Base-by-base conservation (phyloP, 2,113 vertebrate genomes). In the Picathartes gymnocephalus region DNA sequence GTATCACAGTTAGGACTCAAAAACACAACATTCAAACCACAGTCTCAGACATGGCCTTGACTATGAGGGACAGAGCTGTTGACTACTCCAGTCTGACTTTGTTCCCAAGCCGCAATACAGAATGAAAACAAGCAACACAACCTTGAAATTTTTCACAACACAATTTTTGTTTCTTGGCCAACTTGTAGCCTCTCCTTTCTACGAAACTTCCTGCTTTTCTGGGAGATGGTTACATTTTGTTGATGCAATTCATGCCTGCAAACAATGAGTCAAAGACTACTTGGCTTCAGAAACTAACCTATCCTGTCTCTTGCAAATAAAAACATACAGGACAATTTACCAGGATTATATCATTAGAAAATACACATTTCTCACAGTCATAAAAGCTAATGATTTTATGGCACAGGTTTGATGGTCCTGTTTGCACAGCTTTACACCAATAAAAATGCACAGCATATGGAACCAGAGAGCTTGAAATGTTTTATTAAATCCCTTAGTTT, bases 71-170 rank as follows among this genome's bases (percentile, higher is more conserved):
- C 44, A 56, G 37, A 70, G 45, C 54, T 79, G 33, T 58, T 64
- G 68, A 79, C 91, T 81, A 56, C 16, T 60, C 51, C 56, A 40
- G 72, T n/a, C 69, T 33, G 39, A 88, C 86, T 96, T 93, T 79
- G 73, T 89, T 97, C 91, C 77, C 73, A 84, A 91, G 77, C 72
- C 9, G 5, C 89, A 89, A 74, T 24, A 65, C n/a, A 79, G 83
- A 95, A 89, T 48, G 69, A 93, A 95, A 95, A 94, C 69, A 96
- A 92, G 89, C n/a, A 79, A 78, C 3, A 57, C 45, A 95, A 96
- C 95, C 96, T 97, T 95, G 94, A 96, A 91, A 91, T 79, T 95
- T 66, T 92, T 91, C 83, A 92, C 64, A 93, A 93, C 44, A 91
- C 53, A 64, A 28, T 71, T 95, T 94, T 84, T 96, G 78, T 82